Percentiles rank a stretch among this genome's conserved stretches.
Conservation (phyloP, 2,113 vertebrate genomes). For the Limnothrissa miodon region DNA sequence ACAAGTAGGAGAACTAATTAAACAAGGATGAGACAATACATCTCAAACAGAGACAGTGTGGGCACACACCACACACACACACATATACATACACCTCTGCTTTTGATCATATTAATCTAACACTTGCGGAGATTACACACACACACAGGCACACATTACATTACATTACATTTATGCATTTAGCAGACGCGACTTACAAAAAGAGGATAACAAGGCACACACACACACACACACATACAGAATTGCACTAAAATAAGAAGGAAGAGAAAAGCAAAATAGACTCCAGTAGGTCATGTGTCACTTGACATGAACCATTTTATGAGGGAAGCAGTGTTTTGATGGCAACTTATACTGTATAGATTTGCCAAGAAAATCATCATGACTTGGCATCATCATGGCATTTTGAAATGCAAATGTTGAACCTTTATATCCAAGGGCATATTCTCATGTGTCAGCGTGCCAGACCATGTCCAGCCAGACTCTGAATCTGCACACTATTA, state of each 20-base stretch:
- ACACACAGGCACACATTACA: no score
- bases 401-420: not conserved
- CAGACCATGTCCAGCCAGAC: not conserved
- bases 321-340: not conserved
- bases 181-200: no score
- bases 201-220: no score
- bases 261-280: not conserved
- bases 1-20: constrained; percentile 66
- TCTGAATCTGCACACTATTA: not conserved
- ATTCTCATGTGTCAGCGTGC: not conserved
- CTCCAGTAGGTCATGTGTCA: not conserved
- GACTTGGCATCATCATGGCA: no score
- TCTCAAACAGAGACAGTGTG: constrained; percentile 56
- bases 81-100: not conserved
- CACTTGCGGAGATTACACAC: no score
- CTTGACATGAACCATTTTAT: not conserved
- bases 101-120: not conserved
- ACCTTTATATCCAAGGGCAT: not conserved
- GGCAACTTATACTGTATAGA: no score
- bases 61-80: constrained; percentile 42
- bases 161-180: no score
- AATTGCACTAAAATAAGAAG: no score
- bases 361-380: no score
- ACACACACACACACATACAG: no score
- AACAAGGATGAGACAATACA: constrained; percentile 46